Percentiles rank a stretch among this genome's conserved stretches.
These are phyloP conservation scores for Polymixis lichenea DNA, from an alignment of 2,888 invertebrate genomes.

Conservation along the genomic window DNA sequence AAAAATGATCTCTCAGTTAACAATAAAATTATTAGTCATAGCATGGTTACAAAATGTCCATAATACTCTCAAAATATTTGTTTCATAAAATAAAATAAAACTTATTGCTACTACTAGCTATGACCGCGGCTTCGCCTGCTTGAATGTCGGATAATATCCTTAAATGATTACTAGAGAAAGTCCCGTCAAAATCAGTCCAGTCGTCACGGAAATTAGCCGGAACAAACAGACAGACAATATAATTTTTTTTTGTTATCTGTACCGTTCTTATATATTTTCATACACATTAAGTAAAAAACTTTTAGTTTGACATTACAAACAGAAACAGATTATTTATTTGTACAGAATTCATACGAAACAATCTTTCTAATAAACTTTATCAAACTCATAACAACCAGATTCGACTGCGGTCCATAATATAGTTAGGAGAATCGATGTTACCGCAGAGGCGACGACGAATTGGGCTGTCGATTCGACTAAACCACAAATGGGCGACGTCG, in stretches of 20 bases:
- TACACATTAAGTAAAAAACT: no score
- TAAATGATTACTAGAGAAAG: no score
- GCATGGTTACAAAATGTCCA: not conserved
- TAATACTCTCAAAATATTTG: not conserved
- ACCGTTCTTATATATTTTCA: no score
- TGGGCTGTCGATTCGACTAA: constrained; percentile 43
- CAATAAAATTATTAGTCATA: not conserved
- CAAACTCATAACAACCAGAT: constrained; percentile 15
- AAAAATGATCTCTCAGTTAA: not conserved
- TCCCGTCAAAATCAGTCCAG: no score
- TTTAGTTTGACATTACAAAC: no score
- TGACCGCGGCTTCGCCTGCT: no score
- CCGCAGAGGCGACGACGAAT: constrained; percentile 56
- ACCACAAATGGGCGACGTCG: constrained; percentile 56
- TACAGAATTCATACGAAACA: not conserved
- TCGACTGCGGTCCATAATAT: constrained; percentile 42
- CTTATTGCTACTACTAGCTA: not conserved
- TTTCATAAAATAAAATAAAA: no score
- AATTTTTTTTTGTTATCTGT: no score
- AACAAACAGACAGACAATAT: no score
- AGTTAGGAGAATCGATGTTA: constrained; percentile 54
- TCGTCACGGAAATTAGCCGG: no score
- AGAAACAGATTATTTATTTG: no score
- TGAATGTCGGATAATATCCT: no score
- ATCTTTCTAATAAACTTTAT: constrained; percentile 13